Evolutionary conservation across 1,140 invertebrate species (phyloP), one percentile per base, ranked within the genome.

Genomic region (Dendrolimus punctatus): DNA sequence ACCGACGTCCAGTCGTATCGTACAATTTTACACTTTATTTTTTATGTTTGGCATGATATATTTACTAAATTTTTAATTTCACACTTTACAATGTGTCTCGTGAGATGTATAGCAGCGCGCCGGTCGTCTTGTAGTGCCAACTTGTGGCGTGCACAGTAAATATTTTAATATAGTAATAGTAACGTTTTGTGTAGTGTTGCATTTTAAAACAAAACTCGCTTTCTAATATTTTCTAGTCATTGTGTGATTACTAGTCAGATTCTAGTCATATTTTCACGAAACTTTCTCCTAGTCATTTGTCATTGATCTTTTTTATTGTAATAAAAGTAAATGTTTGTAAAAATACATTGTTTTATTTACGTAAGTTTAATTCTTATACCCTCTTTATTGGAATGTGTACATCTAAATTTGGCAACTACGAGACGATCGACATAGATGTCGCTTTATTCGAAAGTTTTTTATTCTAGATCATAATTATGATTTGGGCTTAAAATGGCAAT

Each of bases 41-140:
- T 86, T 79, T 80, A 78, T 76, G 83, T 86, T 86, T 86, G 80
- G 83, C 83, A 86, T 86, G 83, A 83, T 77, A 77, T 81, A 72
- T 68, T 77, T 68, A 82, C 80, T 68, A 79, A 78, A 76, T 76
- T 81, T 59, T 73, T 83, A 71, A 84, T 84, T 76, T 80, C 76
- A 83, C 73, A 75, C 59, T 65, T 83, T 75, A 71, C 71, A 62
- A 77, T 82, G 57, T 78, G 64, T 82, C 74, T 75, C 58, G 73
- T 81, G 64, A 76, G 69, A 68, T 69, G 68, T 80, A 56, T 55
- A 64, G 65, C 61, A 56, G 66, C 68, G 68, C 74, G 73, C 71
- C 74, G 79, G 66, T 82, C 76, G 83, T 86, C 83, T 86, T 86
- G 83, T 84, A 85, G 78, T 71, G 76, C 75, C 74, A 77, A 68